Percentiles rank a stretch among this genome's conserved stretches.
phyloP scores from a whole-genome alignment of 2,888 invertebrate genomes.

The Xestoiulus laeticollis region DNA sequence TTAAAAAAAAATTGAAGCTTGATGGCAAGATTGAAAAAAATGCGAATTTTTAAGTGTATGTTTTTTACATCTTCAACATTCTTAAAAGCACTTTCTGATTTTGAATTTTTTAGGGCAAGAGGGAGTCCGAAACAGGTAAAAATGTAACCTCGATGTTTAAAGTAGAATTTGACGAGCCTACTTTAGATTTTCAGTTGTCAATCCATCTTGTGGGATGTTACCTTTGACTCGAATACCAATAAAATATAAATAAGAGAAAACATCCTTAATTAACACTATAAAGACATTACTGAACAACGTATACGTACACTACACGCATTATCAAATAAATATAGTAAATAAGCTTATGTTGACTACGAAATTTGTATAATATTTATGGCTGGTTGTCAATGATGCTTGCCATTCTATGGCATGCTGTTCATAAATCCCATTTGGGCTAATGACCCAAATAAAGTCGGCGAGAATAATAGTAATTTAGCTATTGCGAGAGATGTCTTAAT shows the following conservation, averaged over 20 bases:
- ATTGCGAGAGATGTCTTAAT: not conserved
- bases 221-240: not conserved
- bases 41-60: not conserved
- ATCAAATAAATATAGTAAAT: not conserved
- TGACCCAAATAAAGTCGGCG: not conserved
- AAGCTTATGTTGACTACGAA: not conserved
- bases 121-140: not conserved
- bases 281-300: not conserved
- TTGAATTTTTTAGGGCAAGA: not conserved
- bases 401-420: not conserved
- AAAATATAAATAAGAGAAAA: not conserved
- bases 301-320: not conserved
- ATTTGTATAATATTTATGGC: not conserved
- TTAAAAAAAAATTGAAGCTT: not conserved
- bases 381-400: slow-evolving; percentile 5
- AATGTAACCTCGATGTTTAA: not conserved
- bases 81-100: not conserved
- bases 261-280: not conserved
- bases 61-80: not conserved
- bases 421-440: not conserved
- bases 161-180: slow-evolving; percentile 6
- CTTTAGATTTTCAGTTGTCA: slow-evolving; percentile 1
- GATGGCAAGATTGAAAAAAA: not conserved
- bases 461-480: not conserved
- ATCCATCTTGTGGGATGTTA: not conserved